Evolutionary conservation across 2,888 invertebrate species (phyloP).

Genomic region (Thereva unica): DNA sequence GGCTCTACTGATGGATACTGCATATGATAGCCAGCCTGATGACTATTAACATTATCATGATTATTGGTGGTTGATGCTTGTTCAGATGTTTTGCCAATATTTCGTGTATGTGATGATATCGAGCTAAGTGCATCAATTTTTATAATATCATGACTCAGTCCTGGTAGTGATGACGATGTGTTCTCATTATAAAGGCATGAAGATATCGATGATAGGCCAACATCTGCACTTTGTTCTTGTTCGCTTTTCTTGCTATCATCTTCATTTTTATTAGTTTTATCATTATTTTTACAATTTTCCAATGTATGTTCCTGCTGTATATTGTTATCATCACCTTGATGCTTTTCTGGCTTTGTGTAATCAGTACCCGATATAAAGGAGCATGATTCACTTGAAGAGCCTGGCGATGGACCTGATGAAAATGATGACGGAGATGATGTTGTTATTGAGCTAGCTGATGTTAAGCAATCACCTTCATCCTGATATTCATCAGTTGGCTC

Average conservation of each 20-base stretch:
- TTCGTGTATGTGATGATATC: constrained; percentile 38
- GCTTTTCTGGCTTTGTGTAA: background rate
- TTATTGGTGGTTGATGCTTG: constrained; percentile 8
- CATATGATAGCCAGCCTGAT: background rate
- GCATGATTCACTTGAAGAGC: constrained; percentile 49
- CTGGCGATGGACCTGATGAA: constrained; percentile 56
- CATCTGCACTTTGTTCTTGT: constrained; percentile 41
- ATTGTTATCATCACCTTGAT: background rate
- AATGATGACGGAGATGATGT: constrained; percentile 58
- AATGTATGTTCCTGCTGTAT: background rate
- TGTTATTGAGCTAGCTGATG: constrained; percentile 53
- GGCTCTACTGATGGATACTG: background rate
- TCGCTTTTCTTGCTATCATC: constrained; percentile 6
- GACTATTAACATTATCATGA: background rate
- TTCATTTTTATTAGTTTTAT: background rate
- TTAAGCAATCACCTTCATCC: constrained; percentile 32
- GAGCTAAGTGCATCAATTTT: constrained; percentile 43
- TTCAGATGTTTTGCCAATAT: constrained; percentile 7
- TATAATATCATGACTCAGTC: constrained; percentile 40
- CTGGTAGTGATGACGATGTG: constrained; percentile 39
- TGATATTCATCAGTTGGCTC: constrained; percentile 12
- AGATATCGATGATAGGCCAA: constrained; percentile 56
- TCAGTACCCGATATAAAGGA: constrained; percentile 38
- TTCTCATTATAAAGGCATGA: constrained; percentile 41
- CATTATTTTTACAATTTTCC: background rate